Base-by-base conservation (phyloP, 2,888 invertebrate genomes). In the Phrixothrix hirtus region DNA sequence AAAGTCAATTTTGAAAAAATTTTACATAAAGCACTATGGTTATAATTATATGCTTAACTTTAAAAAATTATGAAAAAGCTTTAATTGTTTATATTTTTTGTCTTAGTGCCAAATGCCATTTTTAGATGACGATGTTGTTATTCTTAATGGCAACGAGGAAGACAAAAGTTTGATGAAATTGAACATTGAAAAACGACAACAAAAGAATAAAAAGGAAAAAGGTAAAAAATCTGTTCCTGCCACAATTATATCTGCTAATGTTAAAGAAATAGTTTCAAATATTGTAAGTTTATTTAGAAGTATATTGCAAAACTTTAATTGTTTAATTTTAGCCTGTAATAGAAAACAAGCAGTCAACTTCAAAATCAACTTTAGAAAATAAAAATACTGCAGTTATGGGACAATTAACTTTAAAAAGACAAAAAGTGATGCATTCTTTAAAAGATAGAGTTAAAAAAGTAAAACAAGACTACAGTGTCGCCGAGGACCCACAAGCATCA, bases 401-500 rank as follows among this genome's bases (percentile, higher is more conserved):
- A 29, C 27, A 43, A 27, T 32, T 45, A 25, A 50, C 55, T 6
- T 42, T 58, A 4, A 68, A 70, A 53, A 46, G 69, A 46, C 27
- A 57, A 14, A 64, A 63, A 11, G 60, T 55, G 12, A 53, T 61
- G 3, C 57, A 55, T 14, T 53, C 53, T 34, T 57, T 61, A 1
- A 69, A 82, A 62, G 87, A 88, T 67, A 88, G 89, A 5, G 84
- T 85, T 6, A 88, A 88, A 68, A 90, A 90, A 68, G 83, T 89
- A 0, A 89, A 88, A 73, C 82, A 84, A 1, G 83, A 86, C 41
- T 93, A 92, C 67, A 92, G 90, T 71, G 86, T 97, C 21, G 92
- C 95, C 0, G 86, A 89, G 51, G 96, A 98, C 77, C 92, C 95
- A 0, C 89, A 88, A 64, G 89, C 88, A 2, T 89, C 89, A 52